These are phyloP conservation scores for Psix sp. DNA, from an alignment of 1,140 invertebrate species.

Conservation along the genomic window DNA sequence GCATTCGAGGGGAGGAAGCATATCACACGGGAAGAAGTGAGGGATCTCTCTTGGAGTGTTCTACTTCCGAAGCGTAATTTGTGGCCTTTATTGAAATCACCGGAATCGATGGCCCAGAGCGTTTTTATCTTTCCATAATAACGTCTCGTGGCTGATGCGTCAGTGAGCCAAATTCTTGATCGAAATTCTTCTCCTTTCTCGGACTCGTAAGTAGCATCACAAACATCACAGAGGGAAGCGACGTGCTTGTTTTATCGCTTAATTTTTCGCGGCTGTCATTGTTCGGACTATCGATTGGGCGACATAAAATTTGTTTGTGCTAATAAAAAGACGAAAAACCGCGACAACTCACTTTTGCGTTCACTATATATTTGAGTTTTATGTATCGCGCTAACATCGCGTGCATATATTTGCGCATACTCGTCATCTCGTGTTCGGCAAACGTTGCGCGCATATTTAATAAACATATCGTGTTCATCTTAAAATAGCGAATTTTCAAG, in stretches of 20 bases:
- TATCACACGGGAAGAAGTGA: conserved; percentile 1
- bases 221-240: conserved; percentile 1
- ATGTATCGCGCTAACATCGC: conserved; percentile 51
- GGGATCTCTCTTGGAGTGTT: conserved; percentile 3
- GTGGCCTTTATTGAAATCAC: conserved; percentile 39
- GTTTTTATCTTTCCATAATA: conserved; percentile 40
- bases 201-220: conserved; percentile 3
- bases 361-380: conserved; percentile 44
- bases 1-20: too few relatives aligned
- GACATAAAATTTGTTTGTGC: conserved; percentile 37
- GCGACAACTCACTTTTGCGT: conserved; percentile 37
- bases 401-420: conserved; percentile 49
- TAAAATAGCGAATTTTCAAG: conserved; percentile 39
- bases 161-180: conserved; percentile 35
- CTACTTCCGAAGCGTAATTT: conserved; percentile 27
- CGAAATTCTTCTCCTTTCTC: conserved; percentile 17
- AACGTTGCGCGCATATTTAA: conserved; percentile 46
- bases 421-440: conserved; percentile 42
- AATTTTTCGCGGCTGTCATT: not conserved
- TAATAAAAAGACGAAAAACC: conserved; percentile 34
- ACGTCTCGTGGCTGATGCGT: conserved; percentile 24
- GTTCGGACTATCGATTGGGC: not conserved
- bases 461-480: conserved; percentile 37
- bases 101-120: conserved; percentile 29
- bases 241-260: conserved; percentile 12